phyloP scores from a whole-genome alignment of 2,888 invertebrate species.

The Ryuthela nishihirai region DNA sequence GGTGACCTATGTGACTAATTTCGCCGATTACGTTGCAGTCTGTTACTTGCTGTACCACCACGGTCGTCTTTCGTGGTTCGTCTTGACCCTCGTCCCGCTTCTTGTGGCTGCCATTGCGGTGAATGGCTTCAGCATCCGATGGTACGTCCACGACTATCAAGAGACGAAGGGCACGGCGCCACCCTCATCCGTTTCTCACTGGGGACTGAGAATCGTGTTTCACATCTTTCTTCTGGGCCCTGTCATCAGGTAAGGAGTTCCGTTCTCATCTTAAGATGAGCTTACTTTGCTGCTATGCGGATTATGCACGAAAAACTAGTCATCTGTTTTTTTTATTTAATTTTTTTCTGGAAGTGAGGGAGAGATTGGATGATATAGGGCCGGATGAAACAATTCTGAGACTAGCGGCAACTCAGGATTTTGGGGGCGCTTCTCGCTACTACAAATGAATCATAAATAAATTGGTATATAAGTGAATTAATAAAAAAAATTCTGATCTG shows the following conservation, averaged over 20 bases:
- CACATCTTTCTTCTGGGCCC: conserved; percentile 40
- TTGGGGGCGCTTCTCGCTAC: too few relatives aligned
- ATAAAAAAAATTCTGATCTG: too few relatives aligned
- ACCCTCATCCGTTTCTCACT: conserved; percentile 27
- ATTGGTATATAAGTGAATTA: too few relatives aligned
- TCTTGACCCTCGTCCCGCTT: conserved; percentile 11
- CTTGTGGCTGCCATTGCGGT: conserved; percentile 40
- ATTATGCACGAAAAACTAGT: too few relatives aligned
- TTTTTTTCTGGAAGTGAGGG: too few relatives aligned
- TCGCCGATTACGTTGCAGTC: conserved; percentile 17
- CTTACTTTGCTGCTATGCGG: too few relatives aligned
- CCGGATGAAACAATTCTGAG: too few relatives aligned
- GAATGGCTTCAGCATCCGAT: conserved; percentile 42
- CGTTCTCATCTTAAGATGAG: too few relatives aligned
- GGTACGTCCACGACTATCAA: conserved; percentile 41
- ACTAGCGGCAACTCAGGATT: too few relatives aligned
- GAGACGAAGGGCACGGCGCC: conserved; percentile 22
- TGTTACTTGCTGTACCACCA: conserved; percentile 31
- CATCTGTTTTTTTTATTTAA: too few relatives aligned
- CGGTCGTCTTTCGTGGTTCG: conserved; percentile 20
- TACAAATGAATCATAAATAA: too few relatives aligned
- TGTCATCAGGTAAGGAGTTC: conserved; percentile 40
- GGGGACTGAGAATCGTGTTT: conserved; percentile 34
- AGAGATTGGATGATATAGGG: too few relatives aligned
- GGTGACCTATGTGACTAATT: conserved; percentile 23